A percentile compares a stretch with the other conserved stretches of the same genome.
These are phyloP conservation scores for Staurois parvus DNA, from an alignment of 2,797 vertebrate species.

Conservation along the genomic window DNA sequence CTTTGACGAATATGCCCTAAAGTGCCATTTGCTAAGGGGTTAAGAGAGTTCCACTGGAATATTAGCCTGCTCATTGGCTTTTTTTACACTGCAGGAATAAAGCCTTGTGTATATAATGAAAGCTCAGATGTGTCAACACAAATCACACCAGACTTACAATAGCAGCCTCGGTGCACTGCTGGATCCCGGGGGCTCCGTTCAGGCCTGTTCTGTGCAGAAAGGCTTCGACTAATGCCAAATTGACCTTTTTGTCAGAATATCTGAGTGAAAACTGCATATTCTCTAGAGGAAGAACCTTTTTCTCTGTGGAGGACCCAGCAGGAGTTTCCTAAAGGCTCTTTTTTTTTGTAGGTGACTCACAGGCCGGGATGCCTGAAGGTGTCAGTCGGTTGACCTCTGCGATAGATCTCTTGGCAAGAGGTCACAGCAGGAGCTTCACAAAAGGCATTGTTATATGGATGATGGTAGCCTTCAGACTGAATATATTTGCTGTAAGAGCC, in stretches of 20 bases:
- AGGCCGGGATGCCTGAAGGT: conserved; percentile 6
- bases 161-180: conserved; percentile 8
- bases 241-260: conserved; percentile 54
- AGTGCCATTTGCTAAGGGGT: not conserved
- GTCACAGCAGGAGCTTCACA: conserved; percentile 1
- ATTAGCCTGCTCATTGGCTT: conserved; percentile 1
- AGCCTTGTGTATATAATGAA: conserved; percentile 30
- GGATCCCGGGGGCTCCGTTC: conserved; percentile 37
- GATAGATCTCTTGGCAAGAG: conserved; percentile 22
- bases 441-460: conserved; percentile 29
- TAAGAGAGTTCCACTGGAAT: not conserved
- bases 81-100: conserved; percentile 19
- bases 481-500: not conserved
- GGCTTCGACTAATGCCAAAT: conserved; percentile 45
- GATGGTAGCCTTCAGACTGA: not conserved
- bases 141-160: conserved; percentile 39
- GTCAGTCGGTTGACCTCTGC: conserved; percentile 21
- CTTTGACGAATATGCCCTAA: not conserved
- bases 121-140: conserved; percentile 46
- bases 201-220: conserved; percentile 15
- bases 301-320: conserved; percentile 41
- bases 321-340: conserved; percentile 35
- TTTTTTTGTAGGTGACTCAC: conserved; percentile 28
- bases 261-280: conserved; percentile 29
- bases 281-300: conserved; percentile 27